Evolutionary conservation across 2,797 vertebrate species (phyloP).

Genomic region (Danio albolineatus): DNA sequence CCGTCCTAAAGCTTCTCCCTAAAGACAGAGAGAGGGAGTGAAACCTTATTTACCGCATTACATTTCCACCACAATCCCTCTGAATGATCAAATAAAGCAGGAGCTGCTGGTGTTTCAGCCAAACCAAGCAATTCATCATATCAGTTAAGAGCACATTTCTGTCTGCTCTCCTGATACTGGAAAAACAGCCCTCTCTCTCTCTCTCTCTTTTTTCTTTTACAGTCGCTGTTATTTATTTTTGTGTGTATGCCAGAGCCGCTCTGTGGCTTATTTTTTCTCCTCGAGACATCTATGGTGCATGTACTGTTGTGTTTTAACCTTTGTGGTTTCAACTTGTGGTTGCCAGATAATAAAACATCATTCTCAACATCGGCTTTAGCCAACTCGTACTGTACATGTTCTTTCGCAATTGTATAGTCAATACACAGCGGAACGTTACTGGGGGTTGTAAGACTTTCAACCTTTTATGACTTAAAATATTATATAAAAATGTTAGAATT

Average conservation of each 20-base stretch:
- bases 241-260: background rate
- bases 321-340: background rate
- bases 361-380: background rate
- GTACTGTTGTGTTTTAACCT: background rate
- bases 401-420: background rate
- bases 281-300: background rate
- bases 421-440: background rate
- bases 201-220: too few relatives aligned
- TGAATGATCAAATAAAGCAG: conserved; percentile 38
- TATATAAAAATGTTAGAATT: too few relatives aligned
- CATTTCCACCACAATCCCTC: conserved; percentile 33
- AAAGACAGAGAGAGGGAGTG: conserved; percentile 9
- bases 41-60: conserved; percentile 37
- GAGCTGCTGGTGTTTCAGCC: background rate
- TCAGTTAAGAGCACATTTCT: conserved; percentile 9
- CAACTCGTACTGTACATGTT: background rate
- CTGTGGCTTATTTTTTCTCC: background rate
- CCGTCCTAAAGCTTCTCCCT: conserved; percentile 6
- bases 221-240: background rate
- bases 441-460: too few relatives aligned
- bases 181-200: background rate
- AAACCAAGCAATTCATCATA: conserved; percentile 15
- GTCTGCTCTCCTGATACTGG: background rate
- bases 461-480: too few relatives aligned
- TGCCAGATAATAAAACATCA: conserved; percentile 9